Base-by-base conservation (phyloP, 2,888 invertebrate species). In the Mythimna pallens region DNA sequence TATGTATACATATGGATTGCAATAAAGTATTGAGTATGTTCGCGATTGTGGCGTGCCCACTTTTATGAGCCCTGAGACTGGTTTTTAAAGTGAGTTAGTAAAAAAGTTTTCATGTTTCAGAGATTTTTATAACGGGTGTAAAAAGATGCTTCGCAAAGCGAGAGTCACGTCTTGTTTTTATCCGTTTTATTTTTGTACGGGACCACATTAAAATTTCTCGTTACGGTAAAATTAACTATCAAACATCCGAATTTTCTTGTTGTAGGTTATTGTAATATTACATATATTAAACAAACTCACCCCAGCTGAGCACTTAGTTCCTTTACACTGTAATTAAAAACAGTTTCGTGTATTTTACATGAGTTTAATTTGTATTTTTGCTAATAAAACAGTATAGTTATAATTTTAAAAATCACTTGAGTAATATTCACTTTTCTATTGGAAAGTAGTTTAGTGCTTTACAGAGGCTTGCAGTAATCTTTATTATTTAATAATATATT, bases 321-420 rank as follows among this genome's bases (percentile, higher is more conserved):
- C 80, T 10, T 17, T 70, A 65, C 80, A 80, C 80, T 80, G 80
- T 10, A 79, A 82, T 34, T n/a, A 20, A 73, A 73, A 65, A 36
- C 8, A 36, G 9, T 9, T 9, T 36, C 9, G 9, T 36, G 34
- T 34, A 34, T 34, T 36, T 36, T 36, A 8, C 8, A 30, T 2
- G 30, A 0, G 1, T 7, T 5, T 8, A 36, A 36, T 36, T 36
- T 36, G 3, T 36, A 36, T 36, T 36, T 36, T 36, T 36, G 8
- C 7, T 36, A 34, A 34, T 34, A 34, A 34, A 34, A 34, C 7
- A 34, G 8, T 36, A 36, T 36, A 1, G 8, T 9, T 36, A 8
- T 1, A 79, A 82, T 34, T n/a, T 14, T 69, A 73, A 65, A 17
- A 6, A 73, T 7, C 2, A 20, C 0, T 55, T 1, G 5, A 9